Evolutionary conservation across 2,113 vertebrate species (phyloP).

Genomic region (Phrynosoma platyrhinos): DNA sequence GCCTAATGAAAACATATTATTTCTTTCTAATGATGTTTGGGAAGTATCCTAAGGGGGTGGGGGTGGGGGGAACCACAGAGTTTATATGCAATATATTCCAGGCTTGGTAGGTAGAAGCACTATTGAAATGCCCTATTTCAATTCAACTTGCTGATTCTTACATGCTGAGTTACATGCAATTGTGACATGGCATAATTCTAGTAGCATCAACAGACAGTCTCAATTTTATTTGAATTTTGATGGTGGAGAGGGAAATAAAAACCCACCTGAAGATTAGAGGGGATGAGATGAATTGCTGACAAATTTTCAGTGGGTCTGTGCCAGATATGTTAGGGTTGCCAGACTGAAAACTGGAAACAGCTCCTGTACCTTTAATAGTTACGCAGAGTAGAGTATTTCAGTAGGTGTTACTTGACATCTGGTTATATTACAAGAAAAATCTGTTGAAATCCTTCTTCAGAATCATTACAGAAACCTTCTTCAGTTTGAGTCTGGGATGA

Average conservation of each 20-base stretch:
- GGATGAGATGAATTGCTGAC: not conserved
- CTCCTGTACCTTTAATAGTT: too few species aligned
- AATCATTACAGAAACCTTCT: too few species aligned
- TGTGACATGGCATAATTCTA: not conserved
- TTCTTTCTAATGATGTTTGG: conserved; percentile 22
- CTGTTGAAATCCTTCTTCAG: too few species aligned
- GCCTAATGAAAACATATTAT: conserved; percentile 32
- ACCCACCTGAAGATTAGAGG: not conserved
- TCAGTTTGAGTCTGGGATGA: too few species aligned
- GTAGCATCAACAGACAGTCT: fast-evolving
- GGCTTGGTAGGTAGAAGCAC: not conserved
- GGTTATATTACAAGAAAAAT: too few species aligned
- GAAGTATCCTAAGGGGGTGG: not conserved
- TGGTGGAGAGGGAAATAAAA: too few species aligned
- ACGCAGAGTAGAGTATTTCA: too few species aligned
- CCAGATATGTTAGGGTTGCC: too few species aligned
- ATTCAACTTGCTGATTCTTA: conserved; percentile 11
- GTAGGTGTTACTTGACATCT: too few species aligned
- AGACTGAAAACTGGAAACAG: too few species aligned
- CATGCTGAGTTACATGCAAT: not conserved
- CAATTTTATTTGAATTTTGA: not conserved
- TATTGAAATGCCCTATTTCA: conserved; percentile 29
- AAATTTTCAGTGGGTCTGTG: too few species aligned
- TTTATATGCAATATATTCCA: not conserved
- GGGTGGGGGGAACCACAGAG: not conserved